Conservation (phyloP, 1,140 invertebrate species). For the Aleiodes sp. region DNA sequence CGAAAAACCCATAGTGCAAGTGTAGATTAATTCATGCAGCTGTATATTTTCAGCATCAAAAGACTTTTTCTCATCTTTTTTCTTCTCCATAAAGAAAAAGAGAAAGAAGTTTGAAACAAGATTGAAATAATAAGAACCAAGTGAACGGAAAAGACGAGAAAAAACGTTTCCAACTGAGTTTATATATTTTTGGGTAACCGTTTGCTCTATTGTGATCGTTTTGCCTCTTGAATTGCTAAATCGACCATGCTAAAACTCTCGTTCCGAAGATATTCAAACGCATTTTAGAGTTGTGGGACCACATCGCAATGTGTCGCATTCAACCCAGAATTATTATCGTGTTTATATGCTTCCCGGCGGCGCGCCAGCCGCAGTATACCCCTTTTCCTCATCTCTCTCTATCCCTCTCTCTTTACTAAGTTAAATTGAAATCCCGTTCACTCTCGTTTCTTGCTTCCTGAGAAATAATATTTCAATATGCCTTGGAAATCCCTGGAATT, state of each 20-base stretch:
- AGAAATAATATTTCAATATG: slow-evolving; percentile 20
- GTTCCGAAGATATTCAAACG: slow-evolving; percentile 15
- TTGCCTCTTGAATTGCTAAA: neutral
- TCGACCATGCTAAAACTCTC: neutral
- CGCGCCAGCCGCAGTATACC: neutral
- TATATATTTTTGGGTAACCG: no score
- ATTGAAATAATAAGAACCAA: neutral
- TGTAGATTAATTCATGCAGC: neutral
- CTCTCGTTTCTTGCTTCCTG: slow-evolving; percentile 9
- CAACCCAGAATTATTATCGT: slow-evolving; percentile 14
- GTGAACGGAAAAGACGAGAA: no score
- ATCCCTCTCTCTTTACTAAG: neutral
- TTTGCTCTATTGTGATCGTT: no score
- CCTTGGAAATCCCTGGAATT: slow-evolving; percentile 7
- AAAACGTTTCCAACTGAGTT: no score
- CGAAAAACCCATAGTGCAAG: neutral
- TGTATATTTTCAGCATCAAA: neutral
- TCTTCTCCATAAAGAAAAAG: neutral
- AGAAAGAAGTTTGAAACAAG: neutral
- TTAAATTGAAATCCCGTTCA: slow-evolving; percentile 22
- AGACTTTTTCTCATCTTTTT: no score
- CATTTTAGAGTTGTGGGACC: slow-evolving; percentile 1
- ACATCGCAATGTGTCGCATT: slow-evolving; percentile 14
- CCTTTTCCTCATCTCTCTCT: neutral
- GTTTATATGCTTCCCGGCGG: neutral